Conservation (phyloP, 1,140 invertebrate species). For the Drosophila saltans region DNA sequence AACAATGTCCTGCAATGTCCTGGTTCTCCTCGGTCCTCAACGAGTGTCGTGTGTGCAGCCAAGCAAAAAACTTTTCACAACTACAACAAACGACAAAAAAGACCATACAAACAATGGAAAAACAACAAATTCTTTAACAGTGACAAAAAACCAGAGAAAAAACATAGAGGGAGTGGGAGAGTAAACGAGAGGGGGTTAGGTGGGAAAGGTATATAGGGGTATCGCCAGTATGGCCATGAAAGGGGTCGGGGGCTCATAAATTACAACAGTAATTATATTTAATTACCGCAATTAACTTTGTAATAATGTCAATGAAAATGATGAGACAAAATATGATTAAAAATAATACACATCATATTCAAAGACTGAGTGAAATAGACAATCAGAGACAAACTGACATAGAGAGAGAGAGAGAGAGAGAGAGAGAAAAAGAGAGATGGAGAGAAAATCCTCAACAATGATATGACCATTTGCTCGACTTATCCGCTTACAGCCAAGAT, state of each 20-base stretch:
- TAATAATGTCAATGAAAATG: constrained; percentile 81
- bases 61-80: constrained; percentile 68
- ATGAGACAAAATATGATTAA: constrained; percentile 78
- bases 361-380: constrained; percentile 8
- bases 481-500: constrained; percentile 57
- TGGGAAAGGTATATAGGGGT: background rate
- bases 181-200: background rate
- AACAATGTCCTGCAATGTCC: constrained; percentile 65
- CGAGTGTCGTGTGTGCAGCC: constrained; percentile 34
- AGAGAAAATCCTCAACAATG: constrained; percentile 31
- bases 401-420: background rate
- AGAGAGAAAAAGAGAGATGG: background rate
- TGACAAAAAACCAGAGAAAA: constrained; percentile 30
- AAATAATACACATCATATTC: constrained; percentile 47
- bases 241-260: constrained; percentile 74
- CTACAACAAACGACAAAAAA: constrained; percentile 48
- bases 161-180: background rate
- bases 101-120: constrained; percentile 44
- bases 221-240: constrained; percentile 53
- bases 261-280: constrained; percentile 79
- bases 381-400: constrained; percentile 7
- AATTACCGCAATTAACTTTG: constrained; percentile 78
- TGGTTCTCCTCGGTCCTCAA: constrained; percentile 12
- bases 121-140: constrained; percentile 58
- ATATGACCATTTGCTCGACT: constrained; percentile 41